Evolutionary conservation across 2,797 vertebrate genomes (phyloP), one percentile per base, ranked within the genome.

Genomic region (Yasuhikotakia modesta): DNA sequence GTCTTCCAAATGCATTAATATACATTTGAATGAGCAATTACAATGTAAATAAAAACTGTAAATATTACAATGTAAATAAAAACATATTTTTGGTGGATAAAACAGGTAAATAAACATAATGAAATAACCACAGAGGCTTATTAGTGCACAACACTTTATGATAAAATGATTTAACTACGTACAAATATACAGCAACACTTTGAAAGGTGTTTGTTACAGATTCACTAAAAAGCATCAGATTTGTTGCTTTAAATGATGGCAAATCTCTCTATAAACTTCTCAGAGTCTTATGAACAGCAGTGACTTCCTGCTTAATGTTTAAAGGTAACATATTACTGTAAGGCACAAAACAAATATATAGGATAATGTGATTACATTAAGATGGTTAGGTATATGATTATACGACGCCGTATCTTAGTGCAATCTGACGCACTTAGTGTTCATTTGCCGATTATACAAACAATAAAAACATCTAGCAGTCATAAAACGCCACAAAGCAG

Each of bases 141-240:
- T 50, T 67, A 63, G 61, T 22, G 53, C 73, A 72, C 53, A 83
- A 55, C 73, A 77, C 74, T 82, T 83, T 82, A 85, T 83, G 80
- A 85, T 78, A 80, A 80, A 82, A 78, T 45, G 50, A 83, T 73
- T 69, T 19, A 73, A 75, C 76, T 71, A 79, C 81, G 79, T 85
- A 83, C 77, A 83, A 80, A 83, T 82, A 78, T 80, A 85, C 82
- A 83, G 53, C 30, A 70, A n/a, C n/a, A n/a, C 53, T 69, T 71
- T 66, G 4, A 39, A 58, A 71, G 68, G 68, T 71, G 76, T 48
- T 46, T 60, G 72, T 69, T 63, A 68, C 35, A 65, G 77, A 74
- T 19, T 68, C 74, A 69, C 79, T 70, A 79, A 50, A 76, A 81
- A 80, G 79, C 69, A 73, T 76, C 46, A 67, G 53, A 68, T 79